phyloP scores from a whole-genome alignment of 2,113 vertebrate species.

The Burhinus oedicnemus region DNA sequence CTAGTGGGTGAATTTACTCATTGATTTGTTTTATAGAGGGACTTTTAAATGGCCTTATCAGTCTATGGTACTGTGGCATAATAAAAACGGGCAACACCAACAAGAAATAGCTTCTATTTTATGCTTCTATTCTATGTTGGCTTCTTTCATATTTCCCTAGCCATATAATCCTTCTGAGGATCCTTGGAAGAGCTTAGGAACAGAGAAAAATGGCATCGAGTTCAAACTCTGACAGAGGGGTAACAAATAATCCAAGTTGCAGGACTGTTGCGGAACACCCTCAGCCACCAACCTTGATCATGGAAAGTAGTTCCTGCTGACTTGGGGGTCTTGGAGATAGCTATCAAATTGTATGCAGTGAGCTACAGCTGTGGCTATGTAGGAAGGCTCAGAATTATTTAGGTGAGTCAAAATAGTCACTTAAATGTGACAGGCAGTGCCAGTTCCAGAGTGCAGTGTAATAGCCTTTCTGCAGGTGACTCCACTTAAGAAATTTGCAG shows the following conservation, averaged over 20 bases:
- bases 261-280: neutral
- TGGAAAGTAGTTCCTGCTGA: neutral
- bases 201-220: neutral
- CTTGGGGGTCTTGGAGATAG: accelerated
- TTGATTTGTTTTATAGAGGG: neutral
- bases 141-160: neutral
- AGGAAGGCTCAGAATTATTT: neutral
- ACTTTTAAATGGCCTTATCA: neutral
- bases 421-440: neutral
- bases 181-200: neutral
- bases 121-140: too few species aligned
- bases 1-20: neutral
- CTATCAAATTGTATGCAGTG: accelerated
- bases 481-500: neutral
- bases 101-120: neutral
- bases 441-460: neutral
- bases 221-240: neutral
- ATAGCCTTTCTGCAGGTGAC: neutral
- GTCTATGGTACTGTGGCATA: neutral
- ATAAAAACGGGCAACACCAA: neutral
- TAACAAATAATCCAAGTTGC: neutral
- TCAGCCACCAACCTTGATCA: neutral
- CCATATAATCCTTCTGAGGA: neutral
- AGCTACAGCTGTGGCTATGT: neutral
- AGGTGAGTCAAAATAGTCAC: neutral